phyloP scores from a whole-genome alignment of 2,888 invertebrate species.

The Cetonia aurata region DNA sequence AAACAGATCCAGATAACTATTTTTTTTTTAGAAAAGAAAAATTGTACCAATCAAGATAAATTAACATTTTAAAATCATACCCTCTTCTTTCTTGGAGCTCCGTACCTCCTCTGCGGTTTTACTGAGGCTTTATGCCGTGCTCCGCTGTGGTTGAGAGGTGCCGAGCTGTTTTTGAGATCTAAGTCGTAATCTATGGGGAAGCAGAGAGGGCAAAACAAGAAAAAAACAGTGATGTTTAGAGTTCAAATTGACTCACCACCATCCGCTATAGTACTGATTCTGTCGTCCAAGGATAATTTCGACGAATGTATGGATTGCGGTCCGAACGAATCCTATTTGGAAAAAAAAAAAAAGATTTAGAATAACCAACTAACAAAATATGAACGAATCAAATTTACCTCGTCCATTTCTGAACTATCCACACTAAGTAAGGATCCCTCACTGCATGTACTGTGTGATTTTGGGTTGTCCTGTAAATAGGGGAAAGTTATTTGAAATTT shows the following conservation, averaged over 20 bases:
- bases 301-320: constrained; percentile 66
- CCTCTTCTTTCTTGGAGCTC: constrained; percentile 77
- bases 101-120: constrained; percentile 80
- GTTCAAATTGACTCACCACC: constrained; percentile 54
- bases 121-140: constrained; percentile 86
- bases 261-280: constrained; percentile 54
- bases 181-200: constrained; percentile 60
- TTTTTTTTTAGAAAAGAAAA: neutral
- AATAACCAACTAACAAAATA: neutral
- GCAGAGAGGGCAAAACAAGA: too few relatives aligned
- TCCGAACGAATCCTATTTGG: constrained; percentile 64
- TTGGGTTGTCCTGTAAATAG: constrained; percentile 66
- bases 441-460: constrained; percentile 73
- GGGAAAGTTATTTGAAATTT: constrained; percentile 3
- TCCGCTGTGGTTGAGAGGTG: constrained; percentile 82
- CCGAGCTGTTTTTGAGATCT: constrained; percentile 68
- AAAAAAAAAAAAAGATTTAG: constrained; percentile 43
- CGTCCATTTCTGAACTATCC: constrained; percentile 83
- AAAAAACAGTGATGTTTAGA: too few relatives aligned
- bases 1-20: constrained; percentile 56
- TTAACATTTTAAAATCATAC: constrained; percentile 57
- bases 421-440: constrained; percentile 85
- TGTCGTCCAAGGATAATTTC: constrained; percentile 65
- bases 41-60: constrained; percentile 15
- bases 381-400: constrained; percentile 62